Percentiles rank a stretch among this genome's conserved stretches.
Conservation (phyloP, 2,113 vertebrate species). For the Ptyas mucosa region DNA sequence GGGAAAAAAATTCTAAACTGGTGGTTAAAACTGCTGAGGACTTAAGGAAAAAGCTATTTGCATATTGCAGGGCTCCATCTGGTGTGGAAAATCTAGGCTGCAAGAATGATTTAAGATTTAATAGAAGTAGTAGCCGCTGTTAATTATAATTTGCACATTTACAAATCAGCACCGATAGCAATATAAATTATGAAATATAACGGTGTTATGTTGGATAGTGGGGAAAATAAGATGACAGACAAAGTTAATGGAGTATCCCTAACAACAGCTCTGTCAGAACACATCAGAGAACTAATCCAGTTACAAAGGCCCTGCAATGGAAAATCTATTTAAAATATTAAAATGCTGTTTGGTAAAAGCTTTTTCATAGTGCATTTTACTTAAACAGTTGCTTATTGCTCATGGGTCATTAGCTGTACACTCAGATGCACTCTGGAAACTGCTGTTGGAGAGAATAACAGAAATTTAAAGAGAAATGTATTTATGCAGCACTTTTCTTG, state of each 20-base stretch:
- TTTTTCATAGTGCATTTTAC: slow-evolving; percentile 88
- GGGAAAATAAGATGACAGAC: slow-evolving; percentile 95
- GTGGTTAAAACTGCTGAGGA: slow-evolving; percentile 84
- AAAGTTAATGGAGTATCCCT: slow-evolving; percentile 98
- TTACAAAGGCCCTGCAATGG: slow-evolving; percentile 86
- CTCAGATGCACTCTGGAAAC: slow-evolving; percentile 82
- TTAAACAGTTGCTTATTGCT: slow-evolving; percentile 98
- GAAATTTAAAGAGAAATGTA: slow-evolving; percentile 84
- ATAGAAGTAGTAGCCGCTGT: slow-evolving; percentile 92
- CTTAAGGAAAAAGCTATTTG: slow-evolving; percentile 83
- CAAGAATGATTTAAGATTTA: slow-evolving; percentile 99
- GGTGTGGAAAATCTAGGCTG: slow-evolving; percentile 85
- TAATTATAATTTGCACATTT: slow-evolving; percentile 99
- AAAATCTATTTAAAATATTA: slow-evolving; percentile 99
- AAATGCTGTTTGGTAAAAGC: slow-evolving; percentile 96
- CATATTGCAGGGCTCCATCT: slow-evolving; percentile 93
- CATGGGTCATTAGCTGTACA: slow-evolving; percentile 94
- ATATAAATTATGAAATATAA: slow-evolving; percentile 99
- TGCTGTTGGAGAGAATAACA: slow-evolving; percentile 76
- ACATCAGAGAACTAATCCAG: slow-evolving; percentile 97
- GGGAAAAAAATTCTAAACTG: slow-evolving; percentile 72
- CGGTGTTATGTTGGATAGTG: slow-evolving; percentile 84
- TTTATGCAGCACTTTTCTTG: slow-evolving; percentile 64
- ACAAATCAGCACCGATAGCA: slow-evolving; percentile 99
- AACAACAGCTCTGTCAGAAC: slow-evolving; percentile 95